Base-by-base conservation (phyloP, 2,113 vertebrate genomes). In the Lepidothrix coronata region DNA sequence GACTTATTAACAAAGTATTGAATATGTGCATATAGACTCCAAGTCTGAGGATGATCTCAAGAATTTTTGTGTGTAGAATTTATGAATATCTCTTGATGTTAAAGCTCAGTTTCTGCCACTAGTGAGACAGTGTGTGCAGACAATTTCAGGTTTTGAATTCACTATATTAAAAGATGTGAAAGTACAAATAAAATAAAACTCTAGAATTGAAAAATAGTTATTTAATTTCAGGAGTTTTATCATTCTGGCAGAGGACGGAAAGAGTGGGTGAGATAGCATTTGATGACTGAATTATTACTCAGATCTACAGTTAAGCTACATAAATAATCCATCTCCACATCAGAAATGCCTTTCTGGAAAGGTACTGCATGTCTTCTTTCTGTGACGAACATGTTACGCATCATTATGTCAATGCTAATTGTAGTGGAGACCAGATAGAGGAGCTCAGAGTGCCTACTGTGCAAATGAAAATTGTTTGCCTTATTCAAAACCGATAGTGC, bases 351-450 rank as follows among this genome's bases (percentile, higher is more conserved):
- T 44, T 88, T 66, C 76, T 91, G 57, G 90, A 86, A 90, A 84
- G 16, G 39, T 61, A 46, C 61, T 58, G 11, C 27, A 7, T 63
- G 41, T 57, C 52, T 72, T 95, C 46, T 21, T 22, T 85, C 79
- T 77, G 35, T 91, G 76, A 74, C 1, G 0, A 93, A 65, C 6
- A 1, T 24, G 49, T 81, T 81, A 68, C 61, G 74, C 2, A 2
- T 79, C 57, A 57, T 86, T 91, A 92, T 93, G 91, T 92, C 82
- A 84, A 15, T 39, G 57, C 65, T 93, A 89, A 89, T 91, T 93
- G 68, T 70, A 91, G 73, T 12, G 23, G 31, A 71, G 57, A 82
- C 39, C 65, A 86, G 67, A 74, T 7, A 90, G 67, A 88, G 72
- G 43, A 84, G 79, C 28, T 91, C 70, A 78, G 68, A 85, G 41